Evolutionary conservation across 2,888 invertebrate genomes (phyloP).

Genomic region (Neoscelio sp.): DNA sequence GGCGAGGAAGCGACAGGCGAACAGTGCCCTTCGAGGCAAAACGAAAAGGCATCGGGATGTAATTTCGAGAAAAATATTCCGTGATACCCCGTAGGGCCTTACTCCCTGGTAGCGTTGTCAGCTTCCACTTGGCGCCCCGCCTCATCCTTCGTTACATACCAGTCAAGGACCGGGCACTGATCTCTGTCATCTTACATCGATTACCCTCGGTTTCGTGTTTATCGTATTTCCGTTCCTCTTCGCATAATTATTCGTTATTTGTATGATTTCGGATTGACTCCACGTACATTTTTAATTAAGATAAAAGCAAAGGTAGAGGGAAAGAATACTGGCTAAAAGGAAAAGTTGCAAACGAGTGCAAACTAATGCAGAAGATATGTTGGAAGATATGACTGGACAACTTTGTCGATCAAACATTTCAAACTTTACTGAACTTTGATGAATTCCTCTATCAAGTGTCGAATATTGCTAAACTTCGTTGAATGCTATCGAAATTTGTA

Average conservation of each 20-base stretch:
- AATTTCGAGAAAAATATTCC: slow-evolving; percentile 76
- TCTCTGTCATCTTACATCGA: slow-evolving; percentile 53
- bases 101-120: slow-evolving; percentile 62
- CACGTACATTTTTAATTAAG: slow-evolving; percentile 14
- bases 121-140: slow-evolving; percentile 69
- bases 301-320: background rate
- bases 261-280: slow-evolving; percentile 6
- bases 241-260: slow-evolving; percentile 3
- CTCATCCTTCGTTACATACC: slow-evolving; percentile 72
- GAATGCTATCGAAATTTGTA: too few species aligned
- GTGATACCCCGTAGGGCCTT: slow-evolving; percentile 71
- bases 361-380: slow-evolving; percentile 22
- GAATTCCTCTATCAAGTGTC: slow-evolving; percentile 1
- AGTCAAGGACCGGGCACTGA: slow-evolving; percentile 57
- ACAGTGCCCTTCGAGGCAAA: slow-evolving; percentile 29
- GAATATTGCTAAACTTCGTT: slow-evolving; percentile 3
- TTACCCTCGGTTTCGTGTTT: slow-evolving; percentile 35
- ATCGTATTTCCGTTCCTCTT: slow-evolving; percentile 34
- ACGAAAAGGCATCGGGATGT: slow-evolving; percentile 63
- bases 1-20: slow-evolving; percentile 17
- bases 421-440: slow-evolving; percentile 24
- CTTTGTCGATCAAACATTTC: slow-evolving; percentile 16
- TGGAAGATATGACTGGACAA: slow-evolving; percentile 16
- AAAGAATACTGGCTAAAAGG: background rate
- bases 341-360: slow-evolving; percentile 9